Conservation (phyloP, 2,113 vertebrate genomes). For the Cynopterus brachyotis region DNA sequence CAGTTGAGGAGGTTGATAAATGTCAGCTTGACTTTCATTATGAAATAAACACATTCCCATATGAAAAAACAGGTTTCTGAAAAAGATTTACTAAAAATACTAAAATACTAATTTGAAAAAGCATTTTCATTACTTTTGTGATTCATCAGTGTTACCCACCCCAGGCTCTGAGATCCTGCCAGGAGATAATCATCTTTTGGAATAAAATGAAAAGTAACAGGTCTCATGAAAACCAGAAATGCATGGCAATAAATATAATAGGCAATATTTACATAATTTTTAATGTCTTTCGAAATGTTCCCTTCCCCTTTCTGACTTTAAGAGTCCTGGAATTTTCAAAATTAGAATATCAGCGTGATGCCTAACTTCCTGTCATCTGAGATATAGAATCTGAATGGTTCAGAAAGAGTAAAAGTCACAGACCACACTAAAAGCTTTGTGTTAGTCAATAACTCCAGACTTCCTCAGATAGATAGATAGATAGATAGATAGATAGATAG, state of each 20-base stretch:
- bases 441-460: background rate
- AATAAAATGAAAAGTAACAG: constrained; percentile 16
- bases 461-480: too few species aligned
- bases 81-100: constrained; percentile 8
- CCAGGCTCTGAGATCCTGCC: background rate
- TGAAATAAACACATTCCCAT: background rate
- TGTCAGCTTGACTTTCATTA: background rate
- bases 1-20: background rate
- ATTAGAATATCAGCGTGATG: background rate
- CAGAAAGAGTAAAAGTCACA: background rate
- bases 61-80: background rate
- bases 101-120: constrained; percentile 8
- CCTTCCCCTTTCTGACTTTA: background rate
- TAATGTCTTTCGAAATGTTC: background rate
- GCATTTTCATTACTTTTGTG: background rate
- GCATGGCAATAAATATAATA: background rate
- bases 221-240: background rate
- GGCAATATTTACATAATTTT: background rate
- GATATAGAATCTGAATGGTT: background rate
- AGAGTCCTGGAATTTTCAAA: background rate
- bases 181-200: background rate
- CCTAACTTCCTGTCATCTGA: background rate
- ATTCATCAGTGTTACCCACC: background rate
- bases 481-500: too few species aligned
- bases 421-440: background rate